Percentiles rank a stretch among this genome's conserved stretches.
These are phyloP conservation scores for Phyllostomus discolor DNA, from an alignment of 2,113 vertebrate species.

Conservation along the genomic window DNA sequence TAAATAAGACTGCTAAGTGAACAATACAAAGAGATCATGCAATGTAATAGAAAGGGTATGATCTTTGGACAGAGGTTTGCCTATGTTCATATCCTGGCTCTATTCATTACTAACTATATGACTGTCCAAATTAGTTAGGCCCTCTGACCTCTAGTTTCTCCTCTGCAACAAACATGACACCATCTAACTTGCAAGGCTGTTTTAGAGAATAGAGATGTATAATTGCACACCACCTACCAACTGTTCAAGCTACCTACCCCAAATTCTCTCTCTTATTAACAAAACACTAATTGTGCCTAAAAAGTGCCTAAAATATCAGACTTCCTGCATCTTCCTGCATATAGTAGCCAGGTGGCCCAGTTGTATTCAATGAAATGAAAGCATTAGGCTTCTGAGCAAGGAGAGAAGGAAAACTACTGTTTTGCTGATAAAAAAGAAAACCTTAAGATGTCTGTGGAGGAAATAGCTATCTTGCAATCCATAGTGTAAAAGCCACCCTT, in stretches of 20 bases:
- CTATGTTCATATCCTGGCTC: not conserved
- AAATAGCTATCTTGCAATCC: not conserved
- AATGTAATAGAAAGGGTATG: not conserved
- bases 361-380: not conserved
- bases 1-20: not conserved
- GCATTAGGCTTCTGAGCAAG: not conserved
- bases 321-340: not conserved
- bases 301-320: not conserved
- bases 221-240: not conserved
- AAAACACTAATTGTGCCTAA: not conserved
- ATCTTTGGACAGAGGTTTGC: not conserved
- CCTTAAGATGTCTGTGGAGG: not conserved
- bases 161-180: not conserved
- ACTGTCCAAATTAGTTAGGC: not conserved
- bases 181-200: not conserved
- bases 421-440: not conserved
- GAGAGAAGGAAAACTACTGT: not conserved
- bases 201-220: slow-evolving; percentile 15
- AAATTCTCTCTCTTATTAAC: slow-evolving; percentile 16
- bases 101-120: not conserved
- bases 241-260: not conserved
- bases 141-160: not conserved
- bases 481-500: not conserved
- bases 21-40: not conserved
- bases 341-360: not conserved